phyloP scores from a whole-genome alignment of 2,113 vertebrate species.

The Gyps fulvus region DNA sequence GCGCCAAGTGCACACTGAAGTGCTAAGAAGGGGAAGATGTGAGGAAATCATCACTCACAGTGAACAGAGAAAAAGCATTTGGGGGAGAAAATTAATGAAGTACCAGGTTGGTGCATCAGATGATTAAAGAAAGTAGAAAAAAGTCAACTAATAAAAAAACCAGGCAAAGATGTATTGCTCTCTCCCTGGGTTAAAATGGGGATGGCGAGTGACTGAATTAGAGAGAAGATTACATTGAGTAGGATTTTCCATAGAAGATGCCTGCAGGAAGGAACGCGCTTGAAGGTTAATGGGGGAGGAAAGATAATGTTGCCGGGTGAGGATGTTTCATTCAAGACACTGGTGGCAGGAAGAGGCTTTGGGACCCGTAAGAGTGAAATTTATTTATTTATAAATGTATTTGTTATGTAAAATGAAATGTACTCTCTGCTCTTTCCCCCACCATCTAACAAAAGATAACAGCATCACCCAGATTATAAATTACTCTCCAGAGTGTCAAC shows the following conservation, averaged over 20 bases:
- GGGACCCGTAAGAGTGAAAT: not conserved
- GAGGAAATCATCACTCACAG: not conserved
- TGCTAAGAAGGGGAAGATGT: not conserved
- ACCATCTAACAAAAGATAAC: not conserved
- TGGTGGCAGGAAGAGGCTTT: not conserved
- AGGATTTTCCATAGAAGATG: not conserved
- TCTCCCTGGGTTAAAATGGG: not conserved
- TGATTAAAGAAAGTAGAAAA: not conserved
- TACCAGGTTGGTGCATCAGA: not conserved
- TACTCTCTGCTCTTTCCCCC: not conserved
- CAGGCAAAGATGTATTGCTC: not conserved
- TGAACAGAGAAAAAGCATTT: not conserved
- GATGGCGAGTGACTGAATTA: not conserved
- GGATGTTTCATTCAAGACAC: not conserved
- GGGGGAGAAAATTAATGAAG: not conserved
- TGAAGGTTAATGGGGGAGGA: not conserved
- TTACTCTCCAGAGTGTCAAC: not conserved
- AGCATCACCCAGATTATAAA: not conserved
- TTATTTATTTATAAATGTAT: not conserved
- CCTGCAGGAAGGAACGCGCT: not conserved
- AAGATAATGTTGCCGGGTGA: not conserved
- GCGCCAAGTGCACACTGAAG: not conserved
- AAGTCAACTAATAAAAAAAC: not conserved
- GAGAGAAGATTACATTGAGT: not conserved
- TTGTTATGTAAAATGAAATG: not conserved